Evolutionary conservation across 2,888 invertebrate genomes (phyloP), one percentile per base, ranked within the genome.

Genomic region (Hesperia comma): DNA sequence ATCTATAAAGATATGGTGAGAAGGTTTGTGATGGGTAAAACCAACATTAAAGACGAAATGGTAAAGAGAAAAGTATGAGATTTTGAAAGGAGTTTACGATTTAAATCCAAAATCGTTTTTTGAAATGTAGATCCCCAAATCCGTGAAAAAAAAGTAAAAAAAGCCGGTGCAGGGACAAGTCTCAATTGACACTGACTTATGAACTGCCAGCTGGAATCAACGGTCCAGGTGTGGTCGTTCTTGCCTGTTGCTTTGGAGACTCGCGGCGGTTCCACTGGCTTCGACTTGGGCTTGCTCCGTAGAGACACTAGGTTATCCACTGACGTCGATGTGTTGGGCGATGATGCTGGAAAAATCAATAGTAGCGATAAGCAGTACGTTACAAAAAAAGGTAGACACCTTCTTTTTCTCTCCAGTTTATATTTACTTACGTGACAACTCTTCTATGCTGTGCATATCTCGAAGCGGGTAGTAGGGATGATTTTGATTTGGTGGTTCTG

Each of bases 191-290:
- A 90, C 93, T 94, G 94, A 94, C 96, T 95, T 87, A 97, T 96
- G 84, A 97, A 98, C 86, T 97, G 97, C 97, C 97, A 97, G 86
- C 97, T 97, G 77, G 97, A 97, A 87, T 97, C 97, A 69, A 98
- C 94, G 72, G 96, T 95, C 97, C 97, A 97, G 69, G 96, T 88
- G 69, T 79, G 85, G 80, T 94, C 94, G 76, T 93, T 93, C 84
- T 94, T 94, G 83, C 89, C 88, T 77, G 85, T 80, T 62, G 90
- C 86, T 74, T 80, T 83, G 61, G 79, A 77, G 74, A 95, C 94
- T 73, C 94, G 93, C 0, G 96, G 96, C 1, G 96, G 95, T 78
- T 95, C 94, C 14, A 96, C 95, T 0, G 96, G 95, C 76, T 95
- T 96, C 70, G 95, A 94, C 71, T 94, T 94, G 0, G 95, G 94